Conservation (phyloP, 1,140 invertebrate species). For the Coenobita brevimanus region DNA sequence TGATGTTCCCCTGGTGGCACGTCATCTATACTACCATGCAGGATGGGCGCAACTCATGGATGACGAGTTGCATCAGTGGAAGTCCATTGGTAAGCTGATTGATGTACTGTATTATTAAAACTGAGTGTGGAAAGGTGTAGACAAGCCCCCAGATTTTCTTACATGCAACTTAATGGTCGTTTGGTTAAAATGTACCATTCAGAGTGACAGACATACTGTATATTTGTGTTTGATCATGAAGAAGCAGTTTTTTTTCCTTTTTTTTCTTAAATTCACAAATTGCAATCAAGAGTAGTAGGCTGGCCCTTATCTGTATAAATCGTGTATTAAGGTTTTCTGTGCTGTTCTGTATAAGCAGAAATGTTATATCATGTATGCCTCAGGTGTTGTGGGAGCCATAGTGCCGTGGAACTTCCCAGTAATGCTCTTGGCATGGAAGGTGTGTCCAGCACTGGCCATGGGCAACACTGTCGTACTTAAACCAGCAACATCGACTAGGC, state of each 20-base stretch:
- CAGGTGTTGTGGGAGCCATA: constrained; percentile 75
- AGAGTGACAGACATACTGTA: no score
- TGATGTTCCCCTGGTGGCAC: constrained; percentile 74
- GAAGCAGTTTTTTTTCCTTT: no score
- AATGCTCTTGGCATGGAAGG: constrained; percentile 79
- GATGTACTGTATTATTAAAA: no score
- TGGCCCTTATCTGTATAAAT: neutral
- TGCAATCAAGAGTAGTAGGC: neutral
- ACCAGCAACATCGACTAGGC: constrained; percentile 68
- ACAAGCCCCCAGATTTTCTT: no score
- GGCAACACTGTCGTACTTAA: constrained; percentile 71
- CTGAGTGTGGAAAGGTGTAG: no score
- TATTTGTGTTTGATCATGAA: no score
- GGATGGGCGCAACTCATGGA: constrained; percentile 76
- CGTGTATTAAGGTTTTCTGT: no score
- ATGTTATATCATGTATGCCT: no score
- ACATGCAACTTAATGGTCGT: no score
- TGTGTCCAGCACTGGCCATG: constrained; percentile 76
- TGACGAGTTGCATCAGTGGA: constrained; percentile 74
- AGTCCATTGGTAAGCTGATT: constrained; percentile 74
- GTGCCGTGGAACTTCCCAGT: constrained; percentile 79
- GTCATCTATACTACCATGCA: constrained; percentile 75
- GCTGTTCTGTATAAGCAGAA: no score
- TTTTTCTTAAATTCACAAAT: no score
- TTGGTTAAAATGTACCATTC: no score